Conservation (phyloP, 2,888 invertebrate species). For the Actias luna region DNA sequence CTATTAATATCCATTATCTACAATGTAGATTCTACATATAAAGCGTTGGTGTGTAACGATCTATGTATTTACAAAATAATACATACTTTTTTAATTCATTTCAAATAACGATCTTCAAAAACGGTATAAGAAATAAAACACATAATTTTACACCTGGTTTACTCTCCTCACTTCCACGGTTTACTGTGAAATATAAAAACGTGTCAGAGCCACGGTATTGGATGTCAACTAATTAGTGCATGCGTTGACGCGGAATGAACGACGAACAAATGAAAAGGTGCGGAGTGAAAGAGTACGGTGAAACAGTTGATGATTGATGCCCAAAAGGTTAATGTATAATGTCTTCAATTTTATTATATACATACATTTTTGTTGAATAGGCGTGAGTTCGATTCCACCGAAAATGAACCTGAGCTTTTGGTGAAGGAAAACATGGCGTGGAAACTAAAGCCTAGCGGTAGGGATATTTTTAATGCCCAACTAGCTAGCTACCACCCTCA, state of each 20-base stretch:
- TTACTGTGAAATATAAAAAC: slow-evolving; percentile 62
- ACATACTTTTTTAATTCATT: background rate
- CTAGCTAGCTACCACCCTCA: no score
- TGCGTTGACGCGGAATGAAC: slow-evolving; percentile 73
- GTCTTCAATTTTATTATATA: background rate
- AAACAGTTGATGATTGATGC: slow-evolving; percentile 14
- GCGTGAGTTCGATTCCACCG: no score
- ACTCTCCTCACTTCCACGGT: slow-evolving; percentile 45
- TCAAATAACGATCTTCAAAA: background rate
- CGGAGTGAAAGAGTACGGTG: slow-evolving; percentile 38
- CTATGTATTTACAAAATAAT: background rate
- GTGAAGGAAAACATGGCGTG: no score
- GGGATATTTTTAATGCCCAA: no score
- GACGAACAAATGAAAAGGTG: slow-evolving; percentile 59
- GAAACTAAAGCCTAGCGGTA: no score
- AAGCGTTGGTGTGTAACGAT: no score
- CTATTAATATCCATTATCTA: no score
- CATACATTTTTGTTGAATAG: no score
- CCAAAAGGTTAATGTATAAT: background rate
- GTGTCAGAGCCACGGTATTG: slow-evolving; percentile 48
- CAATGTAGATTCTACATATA: no score
- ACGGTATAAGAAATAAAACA: background rate
- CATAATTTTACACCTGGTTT: slow-evolving; percentile 54
- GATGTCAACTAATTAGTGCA: slow-evolving; percentile 74
- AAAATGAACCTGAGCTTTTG: no score